Evolutionary conservation across 2,888 invertebrate species (phyloP).

Genomic region (Nymphalis polychloros): DNA sequence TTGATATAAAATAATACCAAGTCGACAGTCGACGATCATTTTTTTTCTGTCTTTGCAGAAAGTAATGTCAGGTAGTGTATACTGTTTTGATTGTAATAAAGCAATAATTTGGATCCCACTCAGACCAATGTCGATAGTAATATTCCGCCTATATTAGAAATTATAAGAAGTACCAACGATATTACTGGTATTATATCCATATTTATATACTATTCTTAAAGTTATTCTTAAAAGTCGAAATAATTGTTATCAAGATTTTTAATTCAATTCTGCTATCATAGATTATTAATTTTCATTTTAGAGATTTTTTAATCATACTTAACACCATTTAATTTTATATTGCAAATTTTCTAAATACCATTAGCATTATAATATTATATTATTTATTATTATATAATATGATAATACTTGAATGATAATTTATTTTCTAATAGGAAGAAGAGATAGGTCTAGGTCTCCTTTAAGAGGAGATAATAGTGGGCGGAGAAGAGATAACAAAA

Average conservation of each 20-base stretch:
- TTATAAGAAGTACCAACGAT: background rate
- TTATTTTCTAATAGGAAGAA: conserved; percentile 40
- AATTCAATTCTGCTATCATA: too few species aligned
- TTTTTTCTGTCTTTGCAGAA: background rate
- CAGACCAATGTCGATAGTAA: background rate
- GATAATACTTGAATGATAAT: background rate
- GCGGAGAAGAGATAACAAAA: conserved; percentile 57
- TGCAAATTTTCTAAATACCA: too few species aligned
- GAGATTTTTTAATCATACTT: too few species aligned
- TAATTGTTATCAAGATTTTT: too few species aligned
- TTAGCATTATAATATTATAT: too few species aligned
- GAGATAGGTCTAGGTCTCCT: conserved; percentile 69
- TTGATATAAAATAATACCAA: background rate
- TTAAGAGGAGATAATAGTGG: conserved; percentile 52
- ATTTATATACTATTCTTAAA: too few species aligned
- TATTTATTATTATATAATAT: too few species aligned
- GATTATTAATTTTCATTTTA: too few species aligned
- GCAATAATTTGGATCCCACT: background rate
- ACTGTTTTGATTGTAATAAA: background rate
- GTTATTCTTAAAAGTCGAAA: too few species aligned
- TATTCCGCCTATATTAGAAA: background rate
- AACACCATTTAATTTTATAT: too few species aligned
- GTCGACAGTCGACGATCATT: background rate
- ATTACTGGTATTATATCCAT: too few species aligned
- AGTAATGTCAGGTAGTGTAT: conserved; percentile 6